These are phyloP conservation scores for Macroramphosus scolopax DNA, from an alignment of 2,797 vertebrate species.

Conservation along the genomic window DNA sequence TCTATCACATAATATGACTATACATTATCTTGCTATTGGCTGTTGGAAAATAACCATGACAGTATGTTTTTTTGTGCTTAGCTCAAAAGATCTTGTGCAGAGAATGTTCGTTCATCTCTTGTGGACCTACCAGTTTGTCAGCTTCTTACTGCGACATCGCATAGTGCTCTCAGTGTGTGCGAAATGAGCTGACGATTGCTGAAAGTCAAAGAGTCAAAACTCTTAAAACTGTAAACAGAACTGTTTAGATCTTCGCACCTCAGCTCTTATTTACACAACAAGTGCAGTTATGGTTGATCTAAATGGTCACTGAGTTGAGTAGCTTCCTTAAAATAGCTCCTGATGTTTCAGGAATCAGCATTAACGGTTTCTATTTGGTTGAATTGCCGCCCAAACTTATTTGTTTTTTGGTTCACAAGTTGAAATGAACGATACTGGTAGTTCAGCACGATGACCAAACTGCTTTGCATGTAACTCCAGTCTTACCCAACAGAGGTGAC, in stretches of 20 bases:
- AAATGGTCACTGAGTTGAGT: neutral
- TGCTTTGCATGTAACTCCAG: too few relatives aligned
- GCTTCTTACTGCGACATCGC: conserved; percentile 1
- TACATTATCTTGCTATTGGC: neutral
- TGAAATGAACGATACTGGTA: too few relatives aligned
- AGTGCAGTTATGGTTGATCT: neutral
- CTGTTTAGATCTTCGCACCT: neutral
- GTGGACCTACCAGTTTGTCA: conserved; percentile 25
- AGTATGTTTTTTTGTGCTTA: too few relatives aligned
- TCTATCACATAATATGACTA: too few relatives aligned
- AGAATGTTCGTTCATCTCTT: neutral
- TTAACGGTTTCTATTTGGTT: conserved; percentile 13
- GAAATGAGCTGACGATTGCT: conserved; percentile 3
- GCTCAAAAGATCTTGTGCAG: too few relatives aligned
- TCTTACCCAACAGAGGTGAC: neutral
- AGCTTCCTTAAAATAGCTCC: neutral
- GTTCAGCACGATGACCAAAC: too few relatives aligned
- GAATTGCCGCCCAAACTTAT: neutral
- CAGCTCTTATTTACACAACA: conserved; percentile 29
- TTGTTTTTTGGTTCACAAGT: neutral
- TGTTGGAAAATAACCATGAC: neutral
- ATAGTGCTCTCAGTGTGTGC: neutral
- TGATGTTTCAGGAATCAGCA: conserved; percentile 4
- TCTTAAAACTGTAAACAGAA: neutral
- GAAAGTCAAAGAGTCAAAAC: neutral